Conservation (phyloP, 2,113 vertebrate species). For the Propithecus coquereli region DNA sequence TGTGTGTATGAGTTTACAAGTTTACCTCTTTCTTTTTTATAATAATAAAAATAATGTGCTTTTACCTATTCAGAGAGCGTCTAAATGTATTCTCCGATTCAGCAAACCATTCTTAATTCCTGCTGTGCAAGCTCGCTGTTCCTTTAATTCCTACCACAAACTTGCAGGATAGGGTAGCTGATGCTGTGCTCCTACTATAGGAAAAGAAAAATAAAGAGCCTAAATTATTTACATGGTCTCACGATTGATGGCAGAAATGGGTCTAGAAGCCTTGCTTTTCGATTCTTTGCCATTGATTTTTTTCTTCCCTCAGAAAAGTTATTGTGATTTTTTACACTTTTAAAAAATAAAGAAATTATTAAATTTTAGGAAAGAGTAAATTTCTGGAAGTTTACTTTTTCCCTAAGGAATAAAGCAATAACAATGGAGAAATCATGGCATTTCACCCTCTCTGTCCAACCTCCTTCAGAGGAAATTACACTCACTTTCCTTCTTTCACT, state of each 20-base stretch:
- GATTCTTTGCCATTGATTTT: neutral
- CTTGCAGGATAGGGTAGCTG: neutral
- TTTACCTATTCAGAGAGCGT: neutral
- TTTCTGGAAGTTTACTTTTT: conserved; percentile 28
- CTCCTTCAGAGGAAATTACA: neutral
- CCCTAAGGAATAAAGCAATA: neutral
- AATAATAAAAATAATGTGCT: neutral
- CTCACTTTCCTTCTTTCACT: neutral
- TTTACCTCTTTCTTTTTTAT: neutral
- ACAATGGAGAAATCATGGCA: neutral
- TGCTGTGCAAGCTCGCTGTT: neutral
- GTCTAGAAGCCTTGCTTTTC: neutral
- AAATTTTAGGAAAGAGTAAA: neutral
- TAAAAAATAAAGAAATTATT: neutral
- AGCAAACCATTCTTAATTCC: neutral
- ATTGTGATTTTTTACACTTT: neutral
- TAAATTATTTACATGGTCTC: neutral
- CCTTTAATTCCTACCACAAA: neutral
- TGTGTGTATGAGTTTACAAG: neutral
- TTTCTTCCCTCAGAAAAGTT: neutral
- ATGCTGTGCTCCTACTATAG: neutral
- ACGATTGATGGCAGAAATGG: neutral
- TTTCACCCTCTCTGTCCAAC: neutral
- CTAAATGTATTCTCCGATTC: neutral
- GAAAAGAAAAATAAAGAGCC: neutral